phyloP scores from a whole-genome alignment of 2,888 invertebrate genomes.

The Agonopterix subpropinquella region DNA sequence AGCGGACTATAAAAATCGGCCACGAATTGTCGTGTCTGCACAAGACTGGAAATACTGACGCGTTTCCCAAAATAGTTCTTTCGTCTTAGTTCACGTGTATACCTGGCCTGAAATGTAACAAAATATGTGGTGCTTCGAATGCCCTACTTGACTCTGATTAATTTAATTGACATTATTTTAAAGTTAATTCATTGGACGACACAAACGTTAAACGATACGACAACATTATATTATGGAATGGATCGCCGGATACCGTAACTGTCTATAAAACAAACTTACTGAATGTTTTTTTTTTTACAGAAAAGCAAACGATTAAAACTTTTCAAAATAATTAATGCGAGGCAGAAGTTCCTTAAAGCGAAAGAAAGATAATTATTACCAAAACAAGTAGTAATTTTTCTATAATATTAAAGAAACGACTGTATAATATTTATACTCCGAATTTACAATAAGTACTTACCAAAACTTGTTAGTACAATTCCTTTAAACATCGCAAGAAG shows the following conservation, averaged over 20 bases:
- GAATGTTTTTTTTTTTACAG: background rate
- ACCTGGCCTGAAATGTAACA: no score
- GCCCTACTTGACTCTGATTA: no score
- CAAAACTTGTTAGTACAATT: conserved; percentile 44
- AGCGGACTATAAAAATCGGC: no score
- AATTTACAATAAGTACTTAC: conserved; percentile 58
- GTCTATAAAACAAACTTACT: background rate
- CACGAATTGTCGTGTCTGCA: no score
- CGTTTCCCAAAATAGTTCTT: no score
- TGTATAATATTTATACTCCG: conserved; percentile 1
- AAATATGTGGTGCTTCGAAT: no score
- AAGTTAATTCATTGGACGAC: conserved; percentile 23
- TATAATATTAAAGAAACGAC: conserved; percentile 16
- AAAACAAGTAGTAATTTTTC: conserved; percentile 1
- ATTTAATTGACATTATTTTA: conserved; percentile 30
- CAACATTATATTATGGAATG: conserved; percentile 8
- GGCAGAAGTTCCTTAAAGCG: conserved; percentile 45
- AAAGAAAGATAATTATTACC: conserved; percentile 8
- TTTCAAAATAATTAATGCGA: conserved; percentile 37
- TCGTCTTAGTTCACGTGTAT: no score
- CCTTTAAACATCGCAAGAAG: conserved; percentile 25
- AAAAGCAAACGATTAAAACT: conserved; percentile 1
- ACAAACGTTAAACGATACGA: conserved; percentile 20
- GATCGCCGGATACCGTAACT: conserved; percentile 5
- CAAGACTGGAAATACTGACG: no score